Base-by-base conservation (phyloP, 2,888 invertebrate genomes). In the Poecilobothrus nobilitatus region DNA sequence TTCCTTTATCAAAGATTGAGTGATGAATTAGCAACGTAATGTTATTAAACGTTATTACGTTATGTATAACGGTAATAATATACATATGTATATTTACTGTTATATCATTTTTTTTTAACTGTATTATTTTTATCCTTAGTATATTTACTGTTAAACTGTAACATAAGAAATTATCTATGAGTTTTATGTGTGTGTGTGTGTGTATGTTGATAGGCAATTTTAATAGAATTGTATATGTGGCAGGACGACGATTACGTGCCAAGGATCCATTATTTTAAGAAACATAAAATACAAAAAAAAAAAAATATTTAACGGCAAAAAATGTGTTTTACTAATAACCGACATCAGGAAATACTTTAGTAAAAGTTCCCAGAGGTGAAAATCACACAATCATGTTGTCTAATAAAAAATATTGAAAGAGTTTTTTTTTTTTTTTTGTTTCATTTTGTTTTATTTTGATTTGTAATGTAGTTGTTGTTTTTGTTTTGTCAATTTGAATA, bases 301-400 rank as follows among this genome's bases (percentile, higher is more conserved):
- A 4, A 27, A 27, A 27, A 27, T 27, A 27, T 27, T n/a, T 27
- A 22, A 63, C 22, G n/a, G 12, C 15, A 27, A 63, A 63, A 12
- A 63, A 27, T 63, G 27, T 18, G 27, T 63, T 63, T 1, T 63
- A 63, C 15, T 22, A 63, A 53, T 53, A 53, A 53, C 53, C 53
- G 53, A 53, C 22, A 63, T 27, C 63, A 63, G 63, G 22, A 27
- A 27, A 63, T 27, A 27, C 63, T 63, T 63, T 27, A 63, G 53
- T 53, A 53, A 27, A 53, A 53, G 53, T 53, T 53, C 53, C 53
- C 53, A 53, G n/a, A 65, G 65, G 65, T 65, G 65, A 65, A 65
- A 65, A 65, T 65, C 65, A 37, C 65, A 65, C 65, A 65, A 65
- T 65, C 65, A 65, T 65, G 65, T 65, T 65, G 65, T 65, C 65